phyloP scores from a whole-genome alignment of 2,797 vertebrate genomes.

The Hypotaenidia philippensis region DNA sequence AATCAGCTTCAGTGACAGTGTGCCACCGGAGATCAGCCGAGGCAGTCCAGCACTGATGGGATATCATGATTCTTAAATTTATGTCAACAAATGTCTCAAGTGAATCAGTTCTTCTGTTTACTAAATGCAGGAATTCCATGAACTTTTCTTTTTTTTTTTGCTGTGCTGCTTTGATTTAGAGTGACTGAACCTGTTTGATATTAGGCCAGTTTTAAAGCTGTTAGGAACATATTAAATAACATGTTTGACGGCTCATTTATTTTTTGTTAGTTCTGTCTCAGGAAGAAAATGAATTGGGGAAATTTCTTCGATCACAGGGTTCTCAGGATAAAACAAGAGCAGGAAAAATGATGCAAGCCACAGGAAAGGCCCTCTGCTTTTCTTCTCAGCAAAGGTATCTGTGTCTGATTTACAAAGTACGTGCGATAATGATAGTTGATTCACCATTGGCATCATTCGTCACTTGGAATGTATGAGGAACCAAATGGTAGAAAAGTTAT shows the following conservation, averaged over 20 bases:
- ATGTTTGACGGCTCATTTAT: constrained; percentile 47
- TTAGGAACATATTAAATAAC: not conserved
- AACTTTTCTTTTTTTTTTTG: constrained; percentile 15
- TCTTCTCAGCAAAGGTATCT: constrained; percentile 97
- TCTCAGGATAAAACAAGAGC: constrained; percentile 96
- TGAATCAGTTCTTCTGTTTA: constrained; percentile 40
- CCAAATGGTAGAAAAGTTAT: not conserved
- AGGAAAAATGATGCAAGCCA: constrained; percentile 99
- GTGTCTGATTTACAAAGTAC: not conserved
- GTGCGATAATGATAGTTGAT: not conserved
- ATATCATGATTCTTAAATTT: constrained; percentile 61
- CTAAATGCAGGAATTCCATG: not conserved
- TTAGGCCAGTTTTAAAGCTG: constrained; percentile 15
- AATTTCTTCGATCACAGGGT: constrained; percentile 95
- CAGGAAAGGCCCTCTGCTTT: constrained; percentile 97
- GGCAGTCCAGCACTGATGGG: not conserved
- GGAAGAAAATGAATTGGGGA: constrained; percentile 97
- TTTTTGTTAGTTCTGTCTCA: constrained; percentile 90
- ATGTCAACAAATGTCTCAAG: constrained; percentile 15
- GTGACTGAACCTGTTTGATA: not conserved
- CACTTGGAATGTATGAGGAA: not conserved
- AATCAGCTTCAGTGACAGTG: not conserved
- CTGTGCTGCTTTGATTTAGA: constrained; percentile 34
- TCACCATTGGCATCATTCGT: not conserved
- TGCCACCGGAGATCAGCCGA: not conserved